A percentile compares a stretch with the other conserved stretches of the same genome.
Conservation (phyloP, 2,888 invertebrate genomes). For the Caenorhabditis auriculariae region DNA sequence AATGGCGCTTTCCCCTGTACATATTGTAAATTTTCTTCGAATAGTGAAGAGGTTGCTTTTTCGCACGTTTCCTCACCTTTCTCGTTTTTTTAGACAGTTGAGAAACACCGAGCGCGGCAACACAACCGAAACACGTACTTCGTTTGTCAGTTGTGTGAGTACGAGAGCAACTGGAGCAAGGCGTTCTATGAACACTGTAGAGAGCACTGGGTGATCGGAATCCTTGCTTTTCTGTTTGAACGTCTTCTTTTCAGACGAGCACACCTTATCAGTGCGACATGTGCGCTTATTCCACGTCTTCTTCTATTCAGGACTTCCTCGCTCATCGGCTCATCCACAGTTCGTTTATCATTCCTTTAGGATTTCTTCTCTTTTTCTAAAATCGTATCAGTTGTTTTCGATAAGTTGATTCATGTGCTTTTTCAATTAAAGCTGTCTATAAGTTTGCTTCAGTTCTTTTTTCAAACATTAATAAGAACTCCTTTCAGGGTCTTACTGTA, state of each 20-base stretch:
- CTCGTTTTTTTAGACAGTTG: slow-evolving; percentile 26
- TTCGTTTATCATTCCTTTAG: slow-evolving; percentile 38
- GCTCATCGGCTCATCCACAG: slow-evolving; percentile 71
- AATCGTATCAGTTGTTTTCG: too few species aligned
- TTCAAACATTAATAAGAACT: too few species aligned
- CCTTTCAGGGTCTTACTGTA: too few species aligned
- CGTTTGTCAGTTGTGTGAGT: slow-evolving; percentile 72
- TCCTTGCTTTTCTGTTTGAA: background rate
- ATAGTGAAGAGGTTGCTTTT: slow-evolving; percentile 24
- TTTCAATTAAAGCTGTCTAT: too few species aligned
- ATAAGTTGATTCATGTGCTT: too few species aligned
- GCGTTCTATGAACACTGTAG: slow-evolving; percentile 72
- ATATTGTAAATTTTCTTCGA: slow-evolving; percentile 31
- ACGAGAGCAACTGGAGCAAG: slow-evolving; percentile 72
- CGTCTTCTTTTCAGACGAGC: slow-evolving; percentile 64
- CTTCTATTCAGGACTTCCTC: slow-evolving; percentile 70
- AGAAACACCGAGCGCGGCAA: slow-evolving; percentile 68
- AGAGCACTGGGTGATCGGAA: slow-evolving; percentile 54
- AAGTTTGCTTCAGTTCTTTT: too few species aligned
- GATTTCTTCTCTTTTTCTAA: too few species aligned
- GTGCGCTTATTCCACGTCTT: slow-evolving; percentile 68
- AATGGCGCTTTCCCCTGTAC: slow-evolving; percentile 28
- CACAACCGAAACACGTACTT: slow-evolving; percentile 71
- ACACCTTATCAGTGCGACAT: slow-evolving; percentile 73
- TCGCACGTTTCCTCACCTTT: background rate